Evolutionary conservation across 30 jellyfish, hydroid and myxozoan genomes (phyloP).

Genomic region (Aurelia aurita): DNA sequence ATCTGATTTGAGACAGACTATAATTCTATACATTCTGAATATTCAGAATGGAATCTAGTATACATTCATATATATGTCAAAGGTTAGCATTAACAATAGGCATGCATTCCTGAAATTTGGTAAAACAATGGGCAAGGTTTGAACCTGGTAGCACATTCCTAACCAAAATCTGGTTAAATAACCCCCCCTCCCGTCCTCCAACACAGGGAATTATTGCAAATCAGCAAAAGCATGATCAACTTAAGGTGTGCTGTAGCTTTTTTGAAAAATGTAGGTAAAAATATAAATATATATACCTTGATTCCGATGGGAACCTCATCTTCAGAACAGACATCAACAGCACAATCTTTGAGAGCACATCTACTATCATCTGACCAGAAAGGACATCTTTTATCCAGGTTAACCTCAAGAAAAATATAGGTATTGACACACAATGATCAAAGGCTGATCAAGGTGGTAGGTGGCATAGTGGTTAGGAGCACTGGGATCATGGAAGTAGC

Average conservation of each 20-base stretch:
- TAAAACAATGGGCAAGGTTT: too few species aligned
- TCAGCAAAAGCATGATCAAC: background rate
- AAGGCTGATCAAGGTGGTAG: background rate
- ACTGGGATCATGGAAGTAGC: too few species aligned
- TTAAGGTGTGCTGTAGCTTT: background rate
- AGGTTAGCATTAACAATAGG: too few species aligned
- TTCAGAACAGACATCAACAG: slow-evolving; percentile 90
- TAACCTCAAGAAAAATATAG: slow-evolving; percentile 54
- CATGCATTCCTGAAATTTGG: too few species aligned
- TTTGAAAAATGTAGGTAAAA: background rate
- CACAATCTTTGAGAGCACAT: slow-evolving; percentile 93
- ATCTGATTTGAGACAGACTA: too few species aligned
- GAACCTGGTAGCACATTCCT: too few species aligned
- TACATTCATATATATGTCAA: too few species aligned
- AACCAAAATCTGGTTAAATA: background rate
- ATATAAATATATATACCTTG: slow-evolving; percentile 12
- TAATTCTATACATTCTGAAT: too few species aligned
- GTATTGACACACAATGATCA: background rate
- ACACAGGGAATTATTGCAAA: background rate
- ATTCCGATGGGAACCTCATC: slow-evolving; percentile 92
- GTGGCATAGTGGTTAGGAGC: too few species aligned
- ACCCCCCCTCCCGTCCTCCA: background rate
- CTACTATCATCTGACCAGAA: slow-evolving; percentile 95
- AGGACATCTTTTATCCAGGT: slow-evolving; percentile 84
- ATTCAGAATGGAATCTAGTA: too few species aligned